phyloP scores from a whole-genome alignment of 2,888 invertebrate genomes.

The Seira musarum region DNA sequence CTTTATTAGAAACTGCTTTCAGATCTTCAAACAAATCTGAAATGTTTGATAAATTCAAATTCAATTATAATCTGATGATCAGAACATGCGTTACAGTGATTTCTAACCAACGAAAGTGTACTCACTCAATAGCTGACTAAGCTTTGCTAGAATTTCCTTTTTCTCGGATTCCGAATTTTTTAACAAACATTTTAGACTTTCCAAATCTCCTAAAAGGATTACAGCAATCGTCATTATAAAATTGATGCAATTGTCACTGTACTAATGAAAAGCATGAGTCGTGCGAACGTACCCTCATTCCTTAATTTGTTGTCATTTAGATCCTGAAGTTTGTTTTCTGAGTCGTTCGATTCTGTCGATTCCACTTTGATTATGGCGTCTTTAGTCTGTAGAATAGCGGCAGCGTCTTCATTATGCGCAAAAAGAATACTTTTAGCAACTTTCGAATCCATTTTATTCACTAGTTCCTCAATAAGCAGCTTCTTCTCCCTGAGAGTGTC shows the following conservation, averaged over 20 bases:
- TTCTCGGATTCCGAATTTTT: constrained; percentile 72
- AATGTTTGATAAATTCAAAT: no score
- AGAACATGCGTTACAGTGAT: background rate
- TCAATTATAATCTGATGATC: background rate
- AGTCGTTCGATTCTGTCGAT: constrained; percentile 46
- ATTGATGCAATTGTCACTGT: no score
- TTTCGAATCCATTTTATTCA: constrained; percentile 64
- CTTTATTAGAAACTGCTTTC: constrained; percentile 69
- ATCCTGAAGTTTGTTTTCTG: constrained; percentile 49
- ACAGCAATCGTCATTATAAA: no score
- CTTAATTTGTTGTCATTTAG: constrained; percentile 56
- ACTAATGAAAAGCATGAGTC: background rate
- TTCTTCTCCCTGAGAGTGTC: constrained; percentile 74
- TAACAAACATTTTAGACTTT: constrained; percentile 71
- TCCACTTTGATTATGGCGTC: constrained; percentile 48
- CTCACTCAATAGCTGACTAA: constrained; percentile 73
- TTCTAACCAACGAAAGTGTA: constrained; percentile 43
- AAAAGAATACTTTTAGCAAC: constrained; percentile 60
- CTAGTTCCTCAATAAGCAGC: constrained; percentile 70
- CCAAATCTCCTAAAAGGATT: constrained; percentile 67
- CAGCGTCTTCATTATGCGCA: constrained; percentile 58
- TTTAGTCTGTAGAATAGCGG: constrained; percentile 36
- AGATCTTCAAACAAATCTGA: constrained; percentile 69
- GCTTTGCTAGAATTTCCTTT: constrained; percentile 72
- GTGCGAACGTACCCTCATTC: constrained; percentile 41